Evolutionary conservation across 2,113 vertebrate genomes (phyloP), one percentile per base, ranked within the genome.

Genomic region (Meriones unguiculatus): DNA sequence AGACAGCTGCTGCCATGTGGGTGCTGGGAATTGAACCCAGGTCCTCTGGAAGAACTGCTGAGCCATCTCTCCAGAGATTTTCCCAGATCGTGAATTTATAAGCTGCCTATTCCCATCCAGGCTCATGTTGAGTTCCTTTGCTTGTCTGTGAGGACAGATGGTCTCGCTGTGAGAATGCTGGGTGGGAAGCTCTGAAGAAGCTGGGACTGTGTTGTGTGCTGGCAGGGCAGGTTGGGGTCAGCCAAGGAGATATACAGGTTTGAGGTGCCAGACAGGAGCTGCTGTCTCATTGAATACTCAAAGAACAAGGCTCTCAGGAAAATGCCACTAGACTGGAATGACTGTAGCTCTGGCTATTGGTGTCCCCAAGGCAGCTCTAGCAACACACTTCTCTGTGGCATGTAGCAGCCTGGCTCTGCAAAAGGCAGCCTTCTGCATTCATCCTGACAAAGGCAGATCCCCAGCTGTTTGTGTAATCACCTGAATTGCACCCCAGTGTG

Each of bases 241-340:
- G 46, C 41, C 24, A 65, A 59, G 50, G 28, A 50, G 54, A 87
- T 30, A 35, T 15, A 28, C 22, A 54, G 59, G 30, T 54, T 32
- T 2, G 30, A 86, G 76, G 35, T 67, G 65, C 50, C 3, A 15
- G 59, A 76, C 18, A 35, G 73, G 78, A 82, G 67, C 67, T 78
- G 1, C 41, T 73, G 54, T 54, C 57, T 93, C 65, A 14, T 18
- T 41, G 89, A 80, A 64, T 77, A 76, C n/a, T 67, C 82, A 22
- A 64, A 93, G 69, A 93, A 76, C 41, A 52, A 72, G 78, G 46
- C 50, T 75, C 72, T 70, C 32, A 65, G 73, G 96, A 80, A 82
- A 91, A 82, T 50, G 52, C 46, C 59, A 10, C 81, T 69, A 17
- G 73, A 22, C n/a, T 50, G 75, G 38, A 93, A 73, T 20, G 81